These are phyloP conservation scores for Drosophila cognata DNA, from an alignment of 2,888 invertebrate species.

Conservation along the genomic window DNA sequence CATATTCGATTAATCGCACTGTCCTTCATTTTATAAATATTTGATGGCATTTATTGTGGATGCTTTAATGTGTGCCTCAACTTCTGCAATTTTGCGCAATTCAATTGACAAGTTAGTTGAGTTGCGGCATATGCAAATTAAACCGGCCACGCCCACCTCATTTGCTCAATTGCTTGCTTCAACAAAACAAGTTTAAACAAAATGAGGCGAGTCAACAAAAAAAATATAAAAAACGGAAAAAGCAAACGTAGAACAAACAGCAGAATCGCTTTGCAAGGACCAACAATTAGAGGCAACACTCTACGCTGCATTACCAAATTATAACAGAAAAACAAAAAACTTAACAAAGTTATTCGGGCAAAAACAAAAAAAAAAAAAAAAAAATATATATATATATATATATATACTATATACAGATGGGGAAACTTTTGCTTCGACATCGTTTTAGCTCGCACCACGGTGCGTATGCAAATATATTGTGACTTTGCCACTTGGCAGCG, in stretches of 20 bases:
- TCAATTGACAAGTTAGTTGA: constrained; percentile 46
- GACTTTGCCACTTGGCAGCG: constrained; percentile 60
- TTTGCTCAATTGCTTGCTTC: constrained; percentile 64
- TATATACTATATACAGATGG: constrained; percentile 21
- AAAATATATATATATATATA: constrained; percentile 10
- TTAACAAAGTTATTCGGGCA: constrained; percentile 55
- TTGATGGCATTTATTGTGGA: not conserved
- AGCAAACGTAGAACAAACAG: constrained; percentile 15
- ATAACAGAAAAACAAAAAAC: constrained; percentile 66
- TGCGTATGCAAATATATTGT: constrained; percentile 73
- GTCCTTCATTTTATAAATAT: not conserved
- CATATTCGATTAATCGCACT: not conserved
- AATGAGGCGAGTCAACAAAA: constrained; percentile 36
- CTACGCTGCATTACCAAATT: constrained; percentile 73
- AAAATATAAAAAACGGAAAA: not conserved
- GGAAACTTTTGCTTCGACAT: constrained; percentile 51
- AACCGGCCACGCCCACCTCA: constrained; percentile 64
- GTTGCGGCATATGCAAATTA: constrained; percentile 43
- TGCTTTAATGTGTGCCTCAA: constrained; percentile 2
- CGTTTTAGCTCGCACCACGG: constrained; percentile 42
- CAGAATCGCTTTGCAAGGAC: constrained; percentile 61
- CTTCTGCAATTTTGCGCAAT: constrained; percentile 18
- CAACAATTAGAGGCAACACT: constrained; percentile 61
- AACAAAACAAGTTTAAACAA: constrained; percentile 35
- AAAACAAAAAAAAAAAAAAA: constrained; percentile 13